Conservation (phyloP, 2,888 invertebrate genomes). For the Drosophila hamatofila region DNA sequence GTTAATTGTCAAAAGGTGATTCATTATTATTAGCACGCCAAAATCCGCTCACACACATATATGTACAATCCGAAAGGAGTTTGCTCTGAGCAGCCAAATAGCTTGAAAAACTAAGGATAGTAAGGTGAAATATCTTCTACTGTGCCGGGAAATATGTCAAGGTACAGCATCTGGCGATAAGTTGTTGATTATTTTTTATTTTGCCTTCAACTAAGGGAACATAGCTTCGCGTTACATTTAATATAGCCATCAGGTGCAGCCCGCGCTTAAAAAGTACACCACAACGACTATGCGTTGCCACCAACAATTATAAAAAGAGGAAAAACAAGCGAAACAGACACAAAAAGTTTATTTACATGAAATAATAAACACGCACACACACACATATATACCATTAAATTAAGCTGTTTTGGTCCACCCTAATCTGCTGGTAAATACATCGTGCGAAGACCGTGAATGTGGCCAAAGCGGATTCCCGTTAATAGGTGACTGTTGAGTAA, state of each 20-base stretch:
- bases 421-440: slow-evolving; percentile 37
- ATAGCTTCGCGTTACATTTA: neutral
- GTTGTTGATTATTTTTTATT: neutral
- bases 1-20: too few species aligned
- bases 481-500: slow-evolving; percentile 30
- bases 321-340: slow-evolving; percentile 18
- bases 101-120: too few species aligned
- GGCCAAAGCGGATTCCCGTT: slow-evolving; percentile 41
- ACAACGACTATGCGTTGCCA: neutral
- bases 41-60: too few species aligned
- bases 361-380: neutral
- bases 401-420: slow-evolving; percentile 12
- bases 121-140: too few species aligned
- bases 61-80: too few species aligned
- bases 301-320: neutral
- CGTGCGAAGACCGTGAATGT: slow-evolving; percentile 22
- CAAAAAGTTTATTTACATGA: slow-evolving; percentile 2
- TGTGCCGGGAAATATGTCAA: too few species aligned
- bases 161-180: too few species aligned
- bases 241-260: neutral
- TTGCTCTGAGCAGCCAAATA: too few species aligned
- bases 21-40: too few species aligned
- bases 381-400: neutral
- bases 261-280: neutral
- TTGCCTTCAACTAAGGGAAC: too few species aligned